These are phyloP conservation scores for Agrilus mali DNA, from an alignment of 2,888 invertebrate genomes.

Conservation along the genomic window DNA sequence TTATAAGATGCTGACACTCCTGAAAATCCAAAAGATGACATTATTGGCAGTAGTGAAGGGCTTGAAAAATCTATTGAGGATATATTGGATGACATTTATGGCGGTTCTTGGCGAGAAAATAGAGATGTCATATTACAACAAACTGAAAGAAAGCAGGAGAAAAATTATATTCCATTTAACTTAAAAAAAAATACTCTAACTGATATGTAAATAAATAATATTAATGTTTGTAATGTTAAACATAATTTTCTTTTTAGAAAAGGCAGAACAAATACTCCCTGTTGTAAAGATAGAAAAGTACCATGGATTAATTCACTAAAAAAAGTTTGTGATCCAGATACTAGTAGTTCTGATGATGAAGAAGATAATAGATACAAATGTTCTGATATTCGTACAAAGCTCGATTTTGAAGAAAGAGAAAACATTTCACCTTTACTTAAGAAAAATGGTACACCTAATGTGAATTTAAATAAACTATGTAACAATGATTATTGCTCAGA, in stretches of 20 bases:
- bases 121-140: constrained; percentile 21
- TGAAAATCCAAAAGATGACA: no score
- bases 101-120: constrained; percentile 26
- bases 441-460: no score
- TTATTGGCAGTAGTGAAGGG: not conserved
- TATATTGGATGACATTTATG: constrained; percentile 28
- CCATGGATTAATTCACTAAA: constrained; percentile 19
- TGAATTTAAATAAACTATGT: no score
- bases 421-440: not conserved
- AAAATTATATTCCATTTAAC: constrained; percentile 2
- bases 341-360: constrained; percentile 2
- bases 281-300: constrained; percentile 16
- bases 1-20: no score
- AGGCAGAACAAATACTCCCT: constrained; percentile 9
- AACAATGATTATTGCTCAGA: no score
- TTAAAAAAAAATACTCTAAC: constrained; percentile 12
- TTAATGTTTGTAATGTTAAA: not conserved
- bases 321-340: constrained; percentile 24
- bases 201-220: constrained; percentile 13
- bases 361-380: not conserved
- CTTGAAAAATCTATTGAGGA: constrained; percentile 13
- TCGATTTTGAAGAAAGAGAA: not conserved
- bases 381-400: not conserved
- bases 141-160: constrained; percentile 16
- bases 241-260: constrained; percentile 1